Evolutionary conservation across 1,140 invertebrate genomes (phyloP).

Genomic region (Brachionus koreanus): DNA sequence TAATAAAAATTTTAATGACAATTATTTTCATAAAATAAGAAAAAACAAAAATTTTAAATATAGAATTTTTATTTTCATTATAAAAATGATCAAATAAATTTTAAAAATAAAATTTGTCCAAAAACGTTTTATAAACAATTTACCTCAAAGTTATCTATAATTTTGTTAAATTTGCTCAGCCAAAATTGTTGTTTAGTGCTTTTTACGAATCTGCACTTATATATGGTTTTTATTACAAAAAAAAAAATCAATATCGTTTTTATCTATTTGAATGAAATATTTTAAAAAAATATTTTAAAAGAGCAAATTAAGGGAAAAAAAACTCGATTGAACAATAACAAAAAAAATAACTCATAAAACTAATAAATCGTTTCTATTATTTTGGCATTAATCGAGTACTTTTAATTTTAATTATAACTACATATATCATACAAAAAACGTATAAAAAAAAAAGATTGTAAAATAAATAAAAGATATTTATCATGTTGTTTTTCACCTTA

Average conservation of each 20-base stretch:
- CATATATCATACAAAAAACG: conserved; percentile 3
- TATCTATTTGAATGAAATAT: not conserved
- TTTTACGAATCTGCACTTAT: not conserved
- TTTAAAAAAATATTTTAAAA: not conserved
- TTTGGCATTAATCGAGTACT: not conserved
- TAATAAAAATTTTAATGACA: too few relatives aligned
- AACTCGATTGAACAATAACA: not conserved
- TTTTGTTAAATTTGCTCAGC: not conserved
- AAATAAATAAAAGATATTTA: conserved; percentile 1
- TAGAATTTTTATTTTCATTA: not conserved
- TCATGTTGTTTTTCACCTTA: not conserved
- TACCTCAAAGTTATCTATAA: not conserved
- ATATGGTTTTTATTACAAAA: not conserved
- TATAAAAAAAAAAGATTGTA: not conserved
- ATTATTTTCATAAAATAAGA: not conserved
- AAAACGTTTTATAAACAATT: not conserved
- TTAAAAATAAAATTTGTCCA: not conserved
- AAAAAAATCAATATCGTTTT: not conserved
- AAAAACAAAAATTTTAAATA: not conserved
- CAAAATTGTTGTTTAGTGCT: not conserved
- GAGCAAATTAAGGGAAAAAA: not conserved
- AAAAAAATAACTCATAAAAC: not conserved
- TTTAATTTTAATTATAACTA: not conserved
- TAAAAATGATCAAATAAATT: not conserved
- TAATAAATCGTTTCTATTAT: not conserved